A percentile compares a stretch with the other conserved stretches of the same genome.
These are phyloP conservation scores for Synaphobranchus kaupii DNA, from an alignment of 2,797 vertebrate genomes.

Conservation along the genomic window DNA sequence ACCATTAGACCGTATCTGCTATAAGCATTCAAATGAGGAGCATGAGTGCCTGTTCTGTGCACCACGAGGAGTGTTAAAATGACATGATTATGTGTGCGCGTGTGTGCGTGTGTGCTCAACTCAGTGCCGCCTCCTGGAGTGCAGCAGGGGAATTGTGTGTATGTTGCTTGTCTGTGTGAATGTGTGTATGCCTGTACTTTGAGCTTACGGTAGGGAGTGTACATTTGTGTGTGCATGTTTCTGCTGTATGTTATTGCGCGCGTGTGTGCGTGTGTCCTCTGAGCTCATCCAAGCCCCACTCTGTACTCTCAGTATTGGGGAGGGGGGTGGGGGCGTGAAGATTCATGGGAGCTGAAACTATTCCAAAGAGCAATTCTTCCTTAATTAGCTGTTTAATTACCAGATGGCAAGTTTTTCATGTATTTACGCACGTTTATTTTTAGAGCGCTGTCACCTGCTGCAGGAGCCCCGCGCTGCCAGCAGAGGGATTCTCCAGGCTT, in stretches of 20 bases:
- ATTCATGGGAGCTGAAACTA: conserved; percentile 67
- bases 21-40: no score
- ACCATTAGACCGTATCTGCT: no score
- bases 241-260: conserved; percentile 30
- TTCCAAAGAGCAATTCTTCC: conserved; percentile 67
- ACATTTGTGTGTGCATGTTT: conserved; percentile 17
- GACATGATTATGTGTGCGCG: conserved; percentile 27
- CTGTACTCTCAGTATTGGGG: not conserved
- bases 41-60: no score
- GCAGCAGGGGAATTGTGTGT: conserved; percentile 2
- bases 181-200: conserved; percentile 38
- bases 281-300: not conserved
- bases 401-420: conserved; percentile 62
- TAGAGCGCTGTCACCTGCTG: conserved; percentile 47
- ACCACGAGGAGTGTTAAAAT: no score
- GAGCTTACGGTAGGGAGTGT: no score
- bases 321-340: not conserved
- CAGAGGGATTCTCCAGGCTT: conserved; percentile 47
- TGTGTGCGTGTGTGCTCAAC: conserved; percentile 32
- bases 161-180: conserved; percentile 28
- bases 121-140: conserved; percentile 18
- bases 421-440: conserved; percentile 66
- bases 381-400: conserved; percentile 77
- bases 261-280: conserved; percentile 16
- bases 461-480: conserved; percentile 56